These are phyloP conservation scores for Pelusios castaneus DNA, from an alignment of 2,113 vertebrate genomes.

Conservation along the genomic window DNA sequence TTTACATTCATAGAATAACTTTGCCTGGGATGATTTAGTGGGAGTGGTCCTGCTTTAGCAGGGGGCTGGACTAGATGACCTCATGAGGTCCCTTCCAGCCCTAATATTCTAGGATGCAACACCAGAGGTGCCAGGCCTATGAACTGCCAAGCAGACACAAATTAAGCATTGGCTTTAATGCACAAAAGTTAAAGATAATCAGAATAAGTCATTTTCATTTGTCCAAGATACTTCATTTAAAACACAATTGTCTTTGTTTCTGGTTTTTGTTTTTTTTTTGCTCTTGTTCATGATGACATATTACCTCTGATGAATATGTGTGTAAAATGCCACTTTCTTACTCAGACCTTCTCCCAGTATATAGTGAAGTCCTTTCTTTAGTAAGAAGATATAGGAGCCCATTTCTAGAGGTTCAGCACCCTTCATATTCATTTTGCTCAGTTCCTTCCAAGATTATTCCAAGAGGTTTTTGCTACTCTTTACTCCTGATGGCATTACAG, in stretches of 20 bases:
- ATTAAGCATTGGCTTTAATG: not conserved
- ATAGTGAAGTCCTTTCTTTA: not conserved
- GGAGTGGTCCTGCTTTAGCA: too few relatives aligned
- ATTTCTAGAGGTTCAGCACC: not conserved
- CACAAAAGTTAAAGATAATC: not conserved
- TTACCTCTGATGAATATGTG: not conserved
- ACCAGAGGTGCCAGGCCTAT: too few relatives aligned
- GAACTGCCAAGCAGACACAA: too few relatives aligned
- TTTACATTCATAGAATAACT: too few relatives aligned
- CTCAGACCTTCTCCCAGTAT: not conserved
- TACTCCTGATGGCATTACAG: not conserved
- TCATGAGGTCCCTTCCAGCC: too few relatives aligned
- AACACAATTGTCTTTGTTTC: too few relatives aligned
- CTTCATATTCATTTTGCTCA: not conserved
- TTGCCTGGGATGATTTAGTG: too few relatives aligned
- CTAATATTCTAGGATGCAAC: too few relatives aligned
- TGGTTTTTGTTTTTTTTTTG: too few relatives aligned
- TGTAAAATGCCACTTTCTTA: not conserved
- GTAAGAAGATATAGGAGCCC: not conserved
- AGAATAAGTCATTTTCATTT: not conserved
- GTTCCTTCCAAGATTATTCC: not conserved
- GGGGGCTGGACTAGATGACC: too few relatives aligned
- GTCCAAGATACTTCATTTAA: not conserved
- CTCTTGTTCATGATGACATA: not conserved
- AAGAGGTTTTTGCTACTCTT: not conserved